phyloP scores from a whole-genome alignment of 2,797 vertebrate genomes.

The Hephaestus fuliginosus region DNA sequence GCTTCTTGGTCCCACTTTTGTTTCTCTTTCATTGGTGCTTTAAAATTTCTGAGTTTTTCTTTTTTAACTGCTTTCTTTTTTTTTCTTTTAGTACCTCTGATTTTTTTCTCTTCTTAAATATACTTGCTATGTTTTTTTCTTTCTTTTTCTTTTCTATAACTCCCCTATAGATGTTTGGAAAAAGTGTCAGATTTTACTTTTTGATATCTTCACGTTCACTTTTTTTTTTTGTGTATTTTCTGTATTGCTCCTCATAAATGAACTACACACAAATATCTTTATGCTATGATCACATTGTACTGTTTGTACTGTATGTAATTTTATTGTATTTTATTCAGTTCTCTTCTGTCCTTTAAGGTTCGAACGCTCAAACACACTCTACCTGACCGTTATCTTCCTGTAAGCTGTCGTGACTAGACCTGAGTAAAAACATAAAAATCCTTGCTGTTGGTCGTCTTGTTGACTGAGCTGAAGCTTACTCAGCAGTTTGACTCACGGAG shows the following conservation, averaged over 20 bases:
- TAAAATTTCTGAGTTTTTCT: neutral
- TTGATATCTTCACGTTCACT: neutral
- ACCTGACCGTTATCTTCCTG: neutral
- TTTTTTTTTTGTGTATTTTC: neutral
- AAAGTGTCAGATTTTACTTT: neutral
- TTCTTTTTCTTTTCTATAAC: neutral
- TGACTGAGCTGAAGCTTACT: constrained; percentile 7
- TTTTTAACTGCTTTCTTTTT: neutral
- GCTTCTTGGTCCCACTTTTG: neutral
- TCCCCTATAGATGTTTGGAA: neutral
- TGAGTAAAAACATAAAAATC: constrained; percentile 12
- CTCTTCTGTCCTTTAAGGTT: neutral
- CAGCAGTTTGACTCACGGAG: constrained; percentile 42
- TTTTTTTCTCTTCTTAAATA: neutral
- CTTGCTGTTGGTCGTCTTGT: neutral
- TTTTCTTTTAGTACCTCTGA: neutral
- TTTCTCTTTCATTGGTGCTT: neutral
- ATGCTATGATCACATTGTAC: neutral
- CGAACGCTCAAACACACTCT: neutral
- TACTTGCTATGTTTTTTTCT: neutral
- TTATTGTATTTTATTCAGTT: accelerated
- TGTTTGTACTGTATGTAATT: neutral
- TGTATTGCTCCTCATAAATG: neutral
- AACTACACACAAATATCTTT: neutral
- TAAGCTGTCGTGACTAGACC: neutral